These are phyloP conservation scores for Lagenorhynchus albirostris DNA, from an alignment of 2,113 vertebrate genomes.

Conservation along the genomic window DNA sequence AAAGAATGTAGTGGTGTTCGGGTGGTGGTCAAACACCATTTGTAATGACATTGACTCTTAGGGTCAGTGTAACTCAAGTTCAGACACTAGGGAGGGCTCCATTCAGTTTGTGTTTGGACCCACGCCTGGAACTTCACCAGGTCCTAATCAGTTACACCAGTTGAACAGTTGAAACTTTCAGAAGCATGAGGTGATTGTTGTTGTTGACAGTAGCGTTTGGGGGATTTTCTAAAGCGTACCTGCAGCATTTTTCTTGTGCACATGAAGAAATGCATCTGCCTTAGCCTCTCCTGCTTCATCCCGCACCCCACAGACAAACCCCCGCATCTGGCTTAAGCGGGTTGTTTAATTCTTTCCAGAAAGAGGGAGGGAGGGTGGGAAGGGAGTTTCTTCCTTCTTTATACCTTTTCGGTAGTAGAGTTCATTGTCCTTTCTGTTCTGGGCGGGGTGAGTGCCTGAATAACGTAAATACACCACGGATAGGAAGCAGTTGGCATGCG, in stretches of 20 bases:
- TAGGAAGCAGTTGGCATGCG: conserved; percentile 51
- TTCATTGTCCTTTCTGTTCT: conserved; percentile 39
- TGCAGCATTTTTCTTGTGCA: neutral
- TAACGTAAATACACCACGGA: conserved; percentile 30
- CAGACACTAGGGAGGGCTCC: neutral
- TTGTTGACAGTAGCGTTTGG: neutral
- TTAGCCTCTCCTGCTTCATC: neutral
- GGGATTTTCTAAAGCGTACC: neutral
- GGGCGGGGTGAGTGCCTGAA: conserved; percentile 43
- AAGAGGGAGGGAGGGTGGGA: neutral
- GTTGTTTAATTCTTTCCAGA: conserved; percentile 58
- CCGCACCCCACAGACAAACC: neutral
- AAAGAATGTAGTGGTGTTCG: neutral
- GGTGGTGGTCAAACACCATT: neutral
- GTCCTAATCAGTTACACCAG: neutral
- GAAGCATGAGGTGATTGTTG: neutral
- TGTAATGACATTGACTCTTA: neutral
- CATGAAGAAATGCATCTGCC: neutral
- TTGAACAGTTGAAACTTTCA: neutral
- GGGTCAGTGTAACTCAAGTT: neutral
- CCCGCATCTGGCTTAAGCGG: conserved; percentile 30
- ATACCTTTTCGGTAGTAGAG: conserved; percentile 55
- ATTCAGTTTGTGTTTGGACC: neutral
- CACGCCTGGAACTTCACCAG: neutral
- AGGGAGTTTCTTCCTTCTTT: neutral